Evolutionary conservation across 2,888 invertebrate species (phyloP), one percentile per base, ranked within the genome.

Genomic region (Synanthedon formicaeformis): DNA sequence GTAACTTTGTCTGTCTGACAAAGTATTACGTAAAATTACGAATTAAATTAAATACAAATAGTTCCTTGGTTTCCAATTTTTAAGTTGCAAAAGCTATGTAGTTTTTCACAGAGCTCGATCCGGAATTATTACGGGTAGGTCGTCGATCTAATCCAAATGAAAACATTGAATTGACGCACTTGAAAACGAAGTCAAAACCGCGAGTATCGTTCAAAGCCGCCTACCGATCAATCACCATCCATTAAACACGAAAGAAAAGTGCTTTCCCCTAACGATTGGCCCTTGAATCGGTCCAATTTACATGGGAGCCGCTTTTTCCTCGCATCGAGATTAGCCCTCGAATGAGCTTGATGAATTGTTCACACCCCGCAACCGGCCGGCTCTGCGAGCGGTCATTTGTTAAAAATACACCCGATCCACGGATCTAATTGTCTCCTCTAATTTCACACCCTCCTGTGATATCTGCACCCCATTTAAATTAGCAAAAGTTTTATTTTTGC

Each of bases 291-390:
- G 82, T 73, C 84, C 85, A 86, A 87, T 87, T 87, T 87, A 86
- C 87, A 87, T 87, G 86, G 86, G 86, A 86, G 86, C 84, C 85
- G 83, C 85, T 85, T 86, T 86, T 86, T 86, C 86, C 81, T 81
- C 81, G 81, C 81, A 82, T 81, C 81, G 84, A 87, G 87, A 87
- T 87, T 87, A 87, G 86, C 84, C 81, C 74, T 75, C 71, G 85
- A 85, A 85, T 86, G 87, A 87, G 85, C 84, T 87, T 87, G 87
- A 87, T 87, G 87, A 87, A 87, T 87, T 77, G 85, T 78, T 74
- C 77, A 71, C 79, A 71, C 77, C 74, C 73, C 75, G 73, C 75
- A 69, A 65, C 71, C 55, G 62, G 59, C 67, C 64, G 67, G 63
- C 60, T 60, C 65, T 59, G 59, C 65, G 73, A 73, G 67, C 81